Percentiles rank a stretch among this genome's conserved stretches.
Conservation (phyloP, 2,797 vertebrate genomes). For the Sebastes umbrosus region DNA sequence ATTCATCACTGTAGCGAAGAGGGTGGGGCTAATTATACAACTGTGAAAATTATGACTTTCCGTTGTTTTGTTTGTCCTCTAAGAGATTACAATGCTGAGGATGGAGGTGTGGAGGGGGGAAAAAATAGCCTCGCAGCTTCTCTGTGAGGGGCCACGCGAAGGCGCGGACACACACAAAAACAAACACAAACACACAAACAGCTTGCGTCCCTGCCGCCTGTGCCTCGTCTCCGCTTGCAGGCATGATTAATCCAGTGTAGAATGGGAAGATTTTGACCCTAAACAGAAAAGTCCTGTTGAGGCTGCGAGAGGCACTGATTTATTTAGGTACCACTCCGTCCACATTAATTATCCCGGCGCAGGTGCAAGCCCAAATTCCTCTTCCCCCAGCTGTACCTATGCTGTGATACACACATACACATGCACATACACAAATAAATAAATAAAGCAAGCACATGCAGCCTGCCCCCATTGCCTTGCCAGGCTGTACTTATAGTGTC, state of each 20-base stretch:
- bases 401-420: slow-evolving; percentile 39
- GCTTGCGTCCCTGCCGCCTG: slow-evolving; percentile 51
- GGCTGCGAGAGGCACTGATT: slow-evolving; percentile 85
- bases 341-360: slow-evolving; percentile 85
- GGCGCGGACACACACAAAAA: slow-evolving; percentile 11
- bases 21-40: slow-evolving; percentile 81
- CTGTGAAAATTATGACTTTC: slow-evolving; percentile 74
- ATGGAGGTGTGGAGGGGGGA: slow-evolving; percentile 23
- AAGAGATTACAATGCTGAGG: slow-evolving; percentile 65
- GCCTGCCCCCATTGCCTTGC: slow-evolving; percentile 67
- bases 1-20: slow-evolving; percentile 80
- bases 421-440: slow-evolving; percentile 34
- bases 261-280: slow-evolving; percentile 85
- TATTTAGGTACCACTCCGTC: slow-evolving; percentile 79
- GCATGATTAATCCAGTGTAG: slow-evolving; percentile 83
- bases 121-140: slow-evolving; percentile 56
- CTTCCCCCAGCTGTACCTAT: slow-evolving; percentile 70
- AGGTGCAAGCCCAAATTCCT: slow-evolving; percentile 86
- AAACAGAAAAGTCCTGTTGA: slow-evolving; percentile 87
- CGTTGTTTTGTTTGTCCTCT: slow-evolving; percentile 80
- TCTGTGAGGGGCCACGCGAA: slow-evolving; percentile 23
- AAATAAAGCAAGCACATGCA: slow-evolving; percentile 53
- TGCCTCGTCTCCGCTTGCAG: slow-evolving; percentile 61
- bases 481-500: slow-evolving; percentile 66
- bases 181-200: slow-evolving; percentile 47